phyloP scores from a whole-genome alignment of 2,797 vertebrate genomes.

The Sebastes steindachneri region DNA sequence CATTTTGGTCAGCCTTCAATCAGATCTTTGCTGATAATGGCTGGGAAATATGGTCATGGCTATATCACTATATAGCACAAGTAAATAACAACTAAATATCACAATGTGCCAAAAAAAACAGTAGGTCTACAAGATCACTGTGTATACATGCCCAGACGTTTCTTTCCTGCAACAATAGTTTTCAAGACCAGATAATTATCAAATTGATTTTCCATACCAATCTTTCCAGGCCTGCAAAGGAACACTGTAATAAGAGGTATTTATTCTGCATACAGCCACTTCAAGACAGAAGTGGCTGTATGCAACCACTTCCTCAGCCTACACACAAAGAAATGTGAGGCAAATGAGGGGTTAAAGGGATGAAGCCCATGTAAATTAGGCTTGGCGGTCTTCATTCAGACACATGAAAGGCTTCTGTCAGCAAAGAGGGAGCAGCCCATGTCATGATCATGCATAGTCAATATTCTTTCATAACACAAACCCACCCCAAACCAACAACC shows the following conservation, averaged over 20 bases:
- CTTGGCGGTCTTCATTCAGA: slow-evolving; percentile 72
- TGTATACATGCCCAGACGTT: background rate
- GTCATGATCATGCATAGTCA: slow-evolving; percentile 75
- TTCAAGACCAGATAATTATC: slow-evolving; percentile 32
- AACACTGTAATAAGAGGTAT: slow-evolving; percentile 67
- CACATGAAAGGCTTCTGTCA: slow-evolving; percentile 73
- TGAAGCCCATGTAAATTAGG: slow-evolving; percentile 79
- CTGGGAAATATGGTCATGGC: background rate
- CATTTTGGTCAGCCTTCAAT: slow-evolving; percentile 11
- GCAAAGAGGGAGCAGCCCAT: slow-evolving; percentile 57
- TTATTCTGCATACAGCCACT: slow-evolving; percentile 63
- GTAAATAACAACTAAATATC: slow-evolving; percentile 17
- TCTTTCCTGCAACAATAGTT: slow-evolving; percentile 10
- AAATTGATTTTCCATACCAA: slow-evolving; percentile 58
- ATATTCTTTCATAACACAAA: slow-evolving; percentile 65
- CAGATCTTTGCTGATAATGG: background rate
- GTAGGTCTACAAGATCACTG: background rate
- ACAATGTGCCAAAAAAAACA: background rate
- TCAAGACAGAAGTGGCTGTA: slow-evolving; percentile 37
- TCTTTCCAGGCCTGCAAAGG: slow-evolving; percentile 45
- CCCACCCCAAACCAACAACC: background rate
- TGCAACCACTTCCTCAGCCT: slow-evolving; percentile 60
- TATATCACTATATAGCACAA: background rate
- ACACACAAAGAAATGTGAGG: slow-evolving; percentile 64
- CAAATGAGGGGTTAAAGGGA: slow-evolving; percentile 70